Base-by-base conservation (phyloP, 2,113 vertebrate genomes). In the Pitta sordida region DNA sequence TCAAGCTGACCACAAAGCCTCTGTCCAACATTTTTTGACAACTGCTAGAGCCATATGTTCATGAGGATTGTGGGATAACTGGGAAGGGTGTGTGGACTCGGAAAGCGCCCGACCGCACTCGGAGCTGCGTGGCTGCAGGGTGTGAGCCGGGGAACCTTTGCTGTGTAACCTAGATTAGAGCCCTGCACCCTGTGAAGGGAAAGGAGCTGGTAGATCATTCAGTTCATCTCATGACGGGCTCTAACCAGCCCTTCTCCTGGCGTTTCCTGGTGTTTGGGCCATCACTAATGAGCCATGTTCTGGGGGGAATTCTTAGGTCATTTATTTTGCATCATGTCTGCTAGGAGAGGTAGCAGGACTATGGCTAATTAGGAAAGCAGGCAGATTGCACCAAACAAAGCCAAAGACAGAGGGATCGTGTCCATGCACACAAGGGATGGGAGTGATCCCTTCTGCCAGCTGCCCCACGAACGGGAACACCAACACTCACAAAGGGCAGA, bases 261-360 rank as follows among this genome's bases (percentile, higher is more conserved):
- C n/a, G 70, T 92, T 95, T 91, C 81, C 53, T 29, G 8, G n/a
- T 95, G 87, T 94, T 94, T 90, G 84, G 81, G 85, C 91, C 89
- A 3, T 78, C 91, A 91, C 87, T 93, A 96, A 95, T 91, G 91
- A 96, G 91, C 89, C 93, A 69, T 94, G 87, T 51, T 94, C 84
- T 90, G 43, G n/a, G 14, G 85, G 93, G 84, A 93, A 76, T 85
- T 84, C 92, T 94, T 83, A 90, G 95, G 90, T 93, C 87, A 90
- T 94, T 96, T 96, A 96, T 95, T 96, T 94, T 94, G 70, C 94
- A 93, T 96, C 79, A 67, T 3, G 58, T 70, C 93, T 95, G 93
- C 30, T 8, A 76, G 75, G 78, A 89, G 89, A 91, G 43, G 91
- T 62, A 94, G 68, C 67, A 49, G 60, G 52, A 89, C 71, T 36